Evolutionary conservation across 2,797 vertebrate genomes (phyloP).

Genomic region (Halcyon badia): DNA sequence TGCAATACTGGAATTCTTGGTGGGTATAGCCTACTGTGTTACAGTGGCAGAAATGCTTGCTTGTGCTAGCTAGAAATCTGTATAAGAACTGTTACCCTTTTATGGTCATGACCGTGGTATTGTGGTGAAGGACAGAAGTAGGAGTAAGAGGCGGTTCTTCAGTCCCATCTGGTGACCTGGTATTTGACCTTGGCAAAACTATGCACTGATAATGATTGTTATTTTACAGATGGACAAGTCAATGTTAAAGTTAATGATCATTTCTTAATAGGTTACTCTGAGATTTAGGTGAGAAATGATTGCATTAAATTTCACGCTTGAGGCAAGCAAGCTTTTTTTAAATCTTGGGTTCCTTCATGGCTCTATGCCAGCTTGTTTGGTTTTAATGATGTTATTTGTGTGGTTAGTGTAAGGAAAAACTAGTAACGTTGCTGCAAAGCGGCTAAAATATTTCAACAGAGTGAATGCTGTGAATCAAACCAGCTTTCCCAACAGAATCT

Average conservation of each 20-base stretch:
- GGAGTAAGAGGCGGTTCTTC: neutral
- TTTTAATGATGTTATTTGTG: neutral
- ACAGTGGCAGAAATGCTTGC: neutral
- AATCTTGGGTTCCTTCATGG: neutral
- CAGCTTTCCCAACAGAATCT: neutral
- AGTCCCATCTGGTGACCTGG: neutral
- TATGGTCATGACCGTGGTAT: rapidly evolving
- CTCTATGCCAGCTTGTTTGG: too few relatives aligned
- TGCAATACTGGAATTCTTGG: neutral
- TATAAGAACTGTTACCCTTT: neutral
- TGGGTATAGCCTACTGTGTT: neutral
- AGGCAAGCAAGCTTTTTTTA: neutral
- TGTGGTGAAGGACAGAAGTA: neutral
- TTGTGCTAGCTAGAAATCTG: neutral
- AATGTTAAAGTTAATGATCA: neutral
- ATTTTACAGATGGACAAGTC: neutral
- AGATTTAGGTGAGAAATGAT: neutral
- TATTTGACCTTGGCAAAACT: neutral
- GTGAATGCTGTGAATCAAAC: rapidly evolving
- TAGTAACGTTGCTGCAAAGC: neutral
- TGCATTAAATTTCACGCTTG: neutral
- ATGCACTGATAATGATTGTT: neutral
- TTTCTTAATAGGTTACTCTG: neutral
- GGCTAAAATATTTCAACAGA: neutral
- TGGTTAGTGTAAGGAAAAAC: neutral